Conservation (phyloP, 92 coral and sea anemone species). For the Nematostella vectensis region DNA sequence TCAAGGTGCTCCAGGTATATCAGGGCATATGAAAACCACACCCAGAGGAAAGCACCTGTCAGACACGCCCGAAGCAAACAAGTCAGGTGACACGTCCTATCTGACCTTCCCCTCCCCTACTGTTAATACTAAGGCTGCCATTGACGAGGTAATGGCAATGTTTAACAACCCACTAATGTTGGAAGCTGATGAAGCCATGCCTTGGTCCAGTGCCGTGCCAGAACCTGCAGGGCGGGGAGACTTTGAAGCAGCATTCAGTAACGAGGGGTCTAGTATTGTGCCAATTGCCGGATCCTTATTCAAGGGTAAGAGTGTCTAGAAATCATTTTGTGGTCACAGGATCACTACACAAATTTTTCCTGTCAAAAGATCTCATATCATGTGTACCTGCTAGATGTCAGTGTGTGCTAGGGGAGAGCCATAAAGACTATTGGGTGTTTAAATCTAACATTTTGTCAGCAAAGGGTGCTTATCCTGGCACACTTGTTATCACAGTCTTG, state of each 20-base stretch:
- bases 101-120: constrained; percentile 36
- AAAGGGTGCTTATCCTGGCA: too few relatives aligned
- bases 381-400: too few relatives aligned
- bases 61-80: constrained; percentile 33
- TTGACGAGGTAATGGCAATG: constrained; percentile 74
- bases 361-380: neutral
- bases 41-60: too few relatives aligned
- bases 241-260: constrained; percentile 80
- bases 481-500: too few relatives aligned
- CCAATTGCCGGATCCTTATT: too few relatives aligned
- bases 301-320: too few relatives aligned
- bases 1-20: too few relatives aligned
- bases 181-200: constrained; percentile 13
- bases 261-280: too few relatives aligned
- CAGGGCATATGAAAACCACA: too few relatives aligned
- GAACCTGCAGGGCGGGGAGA: constrained; percentile 36
- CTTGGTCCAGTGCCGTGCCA: constrained; percentile 18
- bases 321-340: neutral
- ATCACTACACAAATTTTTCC: neutral
- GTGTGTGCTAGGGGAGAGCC: too few relatives aligned
- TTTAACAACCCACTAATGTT: constrained; percentile 68
- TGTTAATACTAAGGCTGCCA: constrained; percentile 69
- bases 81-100: constrained; percentile 30
- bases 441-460: too few relatives aligned
- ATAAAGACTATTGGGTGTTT: too few relatives aligned